Evolutionary conservation across 2,888 invertebrate species (phyloP).

Genomic region (Aspidiotus destructor): DNA sequence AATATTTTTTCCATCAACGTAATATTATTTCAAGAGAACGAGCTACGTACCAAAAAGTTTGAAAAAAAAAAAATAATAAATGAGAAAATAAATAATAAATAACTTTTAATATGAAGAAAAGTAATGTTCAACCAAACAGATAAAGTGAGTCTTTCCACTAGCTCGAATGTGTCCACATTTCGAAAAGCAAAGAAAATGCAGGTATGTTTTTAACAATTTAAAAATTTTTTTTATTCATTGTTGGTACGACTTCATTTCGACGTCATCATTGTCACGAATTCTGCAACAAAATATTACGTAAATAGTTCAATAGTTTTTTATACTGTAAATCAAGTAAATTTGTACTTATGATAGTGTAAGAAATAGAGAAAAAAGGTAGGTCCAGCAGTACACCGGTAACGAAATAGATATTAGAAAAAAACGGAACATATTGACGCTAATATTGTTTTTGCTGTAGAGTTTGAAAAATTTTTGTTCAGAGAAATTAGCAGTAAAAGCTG

Average conservation of each 20-base stretch:
- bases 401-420: too few species aligned
- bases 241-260: slow-evolving; percentile 67
- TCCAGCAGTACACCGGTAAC: too few species aligned
- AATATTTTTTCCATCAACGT: too few species aligned
- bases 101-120: slow-evolving; percentile 19
- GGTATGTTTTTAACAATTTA: slow-evolving; percentile 31
- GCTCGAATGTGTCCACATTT: slow-evolving; percentile 34
- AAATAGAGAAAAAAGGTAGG: too few species aligned
- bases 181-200: slow-evolving; percentile 34
- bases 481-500: too few species aligned
- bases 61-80: slow-evolving; percentile 27
- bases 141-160: slow-evolving; percentile 34
- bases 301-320: background rate
- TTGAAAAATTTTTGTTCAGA: too few species aligned
- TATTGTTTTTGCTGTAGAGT: too few species aligned
- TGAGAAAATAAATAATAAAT: slow-evolving; percentile 14
- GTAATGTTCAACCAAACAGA: slow-evolving; percentile 32
- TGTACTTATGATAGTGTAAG: too few species aligned
- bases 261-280: slow-evolving; percentile 99
- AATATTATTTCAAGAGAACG: slow-evolving; percentile 13
- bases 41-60: slow-evolving; percentile 32
- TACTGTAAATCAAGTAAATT: too few species aligned
- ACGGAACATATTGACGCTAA: too few species aligned
- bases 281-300: slow-evolving; percentile 53
- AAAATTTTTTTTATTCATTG: slow-evolving; percentile 13